Evolutionary conservation across 1,140 invertebrate genomes (phyloP), one percentile per base, ranked within the genome.

Genomic region (Amphibalanus amphitrite): DNA sequence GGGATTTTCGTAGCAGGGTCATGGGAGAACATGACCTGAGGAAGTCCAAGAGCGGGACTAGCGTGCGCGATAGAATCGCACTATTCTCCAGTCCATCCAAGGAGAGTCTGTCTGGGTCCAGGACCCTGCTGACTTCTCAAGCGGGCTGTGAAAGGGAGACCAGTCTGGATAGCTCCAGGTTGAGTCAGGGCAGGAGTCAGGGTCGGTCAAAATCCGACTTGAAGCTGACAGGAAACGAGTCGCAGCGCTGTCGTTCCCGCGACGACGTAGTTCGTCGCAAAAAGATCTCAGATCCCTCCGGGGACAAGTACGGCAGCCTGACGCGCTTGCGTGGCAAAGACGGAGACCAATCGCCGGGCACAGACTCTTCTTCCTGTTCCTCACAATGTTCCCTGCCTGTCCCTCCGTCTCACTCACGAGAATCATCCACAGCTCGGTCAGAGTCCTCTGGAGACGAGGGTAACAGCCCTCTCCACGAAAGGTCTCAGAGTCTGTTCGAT

Each of bases 41-140:
- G 13, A 59, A 59, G 20, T 20, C 47, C 20, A 87, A 86, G 76
- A 90, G 88, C 71, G 87, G 88, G 78, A 86, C 85, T 70, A 90
- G 89, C 75, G 90, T 92, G n/a, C 86, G 87, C 75, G 90, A 92
- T 77, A 92, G 92, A 81, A 93, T 93, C 76, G 90, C 90, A 59
- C 90, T 92, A 88, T 93, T 93, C 79, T 90, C 90, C 13, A 81
- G 79, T 6, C n/a, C n/a, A n/a, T n/a, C n/a, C n/a, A n/a, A 6
- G 6, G 38, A 8, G 38, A 17, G 17, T 38, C 38, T 38, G 38
- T 8, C 6, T 17, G 17, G 6, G 38, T 38, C 6, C 38, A 17
- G 38, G 38, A 6, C 38, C 38, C n/a, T n/a, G n/a, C n/a, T n/a
- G n/a, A n/a, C n/a, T n/a, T n/a, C n/a, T n/a, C n/a, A n/a, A n/a